A percentile compares a stretch with the other conserved stretches of the same genome.
These are phyloP conservation scores for Melanotaenia maccullochi DNA, from an alignment of 2,797 vertebrate species.

Conservation along the genomic window DNA sequence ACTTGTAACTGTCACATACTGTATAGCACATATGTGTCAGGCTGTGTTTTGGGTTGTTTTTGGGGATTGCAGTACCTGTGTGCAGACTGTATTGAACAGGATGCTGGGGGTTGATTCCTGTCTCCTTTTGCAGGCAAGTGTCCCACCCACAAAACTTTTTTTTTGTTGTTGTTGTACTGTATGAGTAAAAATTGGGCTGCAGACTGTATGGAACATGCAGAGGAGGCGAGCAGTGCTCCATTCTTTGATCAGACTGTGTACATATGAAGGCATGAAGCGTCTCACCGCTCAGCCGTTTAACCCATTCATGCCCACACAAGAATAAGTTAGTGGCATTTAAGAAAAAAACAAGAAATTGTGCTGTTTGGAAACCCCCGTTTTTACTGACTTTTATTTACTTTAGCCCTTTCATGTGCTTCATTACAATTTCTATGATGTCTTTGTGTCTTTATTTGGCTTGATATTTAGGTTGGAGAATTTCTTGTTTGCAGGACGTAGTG, in stretches of 20 bases:
- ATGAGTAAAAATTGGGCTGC: slow-evolving; percentile 53
- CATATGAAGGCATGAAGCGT: slow-evolving; percentile 33
- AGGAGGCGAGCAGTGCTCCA: slow-evolving; percentile 73
- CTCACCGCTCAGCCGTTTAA: slow-evolving; percentile 69
- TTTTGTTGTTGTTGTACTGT: slow-evolving; percentile 35
- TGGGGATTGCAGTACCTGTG: slow-evolving; percentile 42
- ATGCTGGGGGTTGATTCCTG: slow-evolving; percentile 65
- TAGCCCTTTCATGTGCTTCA: slow-evolving; percentile 13
- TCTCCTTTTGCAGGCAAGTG: slow-evolving; percentile 44
- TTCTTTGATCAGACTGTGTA: slow-evolving; percentile 62
- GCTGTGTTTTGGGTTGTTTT: neutral
- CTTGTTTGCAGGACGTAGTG: slow-evolving; percentile 33
- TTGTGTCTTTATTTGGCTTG: slow-evolving; percentile 18
- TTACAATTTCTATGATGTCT: slow-evolving; percentile 53
- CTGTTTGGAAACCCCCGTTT: slow-evolving; percentile 47
- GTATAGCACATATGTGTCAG: slow-evolving; percentile 6
- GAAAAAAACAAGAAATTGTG: slow-evolving; percentile 45
- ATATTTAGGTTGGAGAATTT: slow-evolving; percentile 37
- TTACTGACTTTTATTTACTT: slow-evolving; percentile 18
- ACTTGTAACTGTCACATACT: slow-evolving; percentile 21
- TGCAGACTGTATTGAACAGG: slow-evolving; percentile 54
- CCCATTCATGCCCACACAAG: slow-evolving; percentile 79
- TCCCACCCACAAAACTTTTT: slow-evolving; percentile 53
- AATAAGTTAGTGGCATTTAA: slow-evolving; percentile 45
- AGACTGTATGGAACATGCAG: slow-evolving; percentile 82